Percentiles rank a stretch among this genome's conserved stretches.
Conservation (phyloP, 1,140 invertebrate genomes). For the Drosophila athabasca region DNA sequence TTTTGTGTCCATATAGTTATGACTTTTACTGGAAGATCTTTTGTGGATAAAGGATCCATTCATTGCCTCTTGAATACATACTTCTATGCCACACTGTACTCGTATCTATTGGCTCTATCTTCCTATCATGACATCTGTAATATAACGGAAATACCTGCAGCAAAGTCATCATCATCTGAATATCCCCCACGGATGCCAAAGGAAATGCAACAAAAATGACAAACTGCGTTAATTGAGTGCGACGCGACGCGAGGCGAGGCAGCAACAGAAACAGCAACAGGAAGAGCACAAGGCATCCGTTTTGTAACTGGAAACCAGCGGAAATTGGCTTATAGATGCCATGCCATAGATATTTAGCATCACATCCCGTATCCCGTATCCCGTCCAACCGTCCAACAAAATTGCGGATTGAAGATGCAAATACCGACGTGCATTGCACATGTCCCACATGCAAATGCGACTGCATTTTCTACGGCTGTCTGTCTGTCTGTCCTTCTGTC, state of each 20-base stretch:
- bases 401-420: constrained; percentile 73
- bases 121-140: constrained; percentile 29
- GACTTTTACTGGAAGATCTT: too few species aligned
- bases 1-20: too few species aligned
- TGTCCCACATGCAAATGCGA: constrained; percentile 44
- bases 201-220: constrained; percentile 71
- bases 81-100: not conserved
- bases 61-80: constrained; percentile 6
- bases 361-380: constrained; percentile 29
- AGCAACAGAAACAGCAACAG: constrained; percentile 2
- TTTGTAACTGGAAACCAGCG: constrained; percentile 43
- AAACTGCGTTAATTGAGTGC: constrained; percentile 68
- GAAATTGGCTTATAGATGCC: constrained; percentile 74
- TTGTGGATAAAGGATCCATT: too few species aligned
- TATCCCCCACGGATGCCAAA: constrained; percentile 23
- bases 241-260: constrained; percentile 27
- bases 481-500: constrained; percentile 19
- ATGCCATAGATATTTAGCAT: constrained; percentile 60
- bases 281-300: constrained; percentile 31
- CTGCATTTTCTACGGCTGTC: not conserved
- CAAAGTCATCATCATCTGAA: too few species aligned
- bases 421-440: constrained; percentile 69
- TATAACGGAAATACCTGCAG: constrained; percentile 59
- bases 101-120: not conserved
- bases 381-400: constrained; percentile 33